A percentile compares a stretch with the other conserved stretches of the same genome.
These are phyloP conservation scores for Hydropsyche betteni DNA, from an alignment of 2,888 invertebrate species.

Conservation along the genomic window DNA sequence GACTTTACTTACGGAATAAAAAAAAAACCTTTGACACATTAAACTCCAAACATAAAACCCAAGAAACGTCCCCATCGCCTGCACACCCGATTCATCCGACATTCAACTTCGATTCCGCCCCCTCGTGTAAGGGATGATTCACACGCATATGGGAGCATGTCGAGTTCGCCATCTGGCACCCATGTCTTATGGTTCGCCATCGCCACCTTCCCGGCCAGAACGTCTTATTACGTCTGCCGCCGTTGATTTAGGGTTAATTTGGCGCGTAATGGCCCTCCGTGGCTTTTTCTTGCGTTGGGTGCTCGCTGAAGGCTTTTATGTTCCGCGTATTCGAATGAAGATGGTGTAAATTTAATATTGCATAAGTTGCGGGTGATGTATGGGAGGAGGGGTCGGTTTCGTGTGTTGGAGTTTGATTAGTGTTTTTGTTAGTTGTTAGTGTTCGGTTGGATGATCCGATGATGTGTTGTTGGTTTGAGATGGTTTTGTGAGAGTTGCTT, in stretches of 20 bases:
- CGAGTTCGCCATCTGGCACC: conserved; percentile 29
- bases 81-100: background rate
- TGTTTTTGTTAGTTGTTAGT: no score
- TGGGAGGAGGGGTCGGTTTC: no score
- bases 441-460: no score
- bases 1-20: no score
- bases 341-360: no score
- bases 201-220: background rate
- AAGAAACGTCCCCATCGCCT: no score
- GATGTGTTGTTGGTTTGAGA: no score
- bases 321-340: background rate
- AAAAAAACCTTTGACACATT: background rate
- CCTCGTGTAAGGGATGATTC: conserved; percentile 30
- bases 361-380: no score
- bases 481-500: no score
- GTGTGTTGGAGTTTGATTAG: no score
- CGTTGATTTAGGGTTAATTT: conserved; percentile 30
- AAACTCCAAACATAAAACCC: background rate
- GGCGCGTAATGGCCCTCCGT: background rate
- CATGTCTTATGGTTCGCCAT: conserved; percentile 20
- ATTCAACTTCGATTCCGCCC: background rate
- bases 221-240: conserved; percentile 14
- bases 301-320: background rate
- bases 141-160: background rate
- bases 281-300: background rate